Evolutionary conservation across 2,888 invertebrate genomes (phyloP).

Genomic region (Aphidius colemani): DNA sequence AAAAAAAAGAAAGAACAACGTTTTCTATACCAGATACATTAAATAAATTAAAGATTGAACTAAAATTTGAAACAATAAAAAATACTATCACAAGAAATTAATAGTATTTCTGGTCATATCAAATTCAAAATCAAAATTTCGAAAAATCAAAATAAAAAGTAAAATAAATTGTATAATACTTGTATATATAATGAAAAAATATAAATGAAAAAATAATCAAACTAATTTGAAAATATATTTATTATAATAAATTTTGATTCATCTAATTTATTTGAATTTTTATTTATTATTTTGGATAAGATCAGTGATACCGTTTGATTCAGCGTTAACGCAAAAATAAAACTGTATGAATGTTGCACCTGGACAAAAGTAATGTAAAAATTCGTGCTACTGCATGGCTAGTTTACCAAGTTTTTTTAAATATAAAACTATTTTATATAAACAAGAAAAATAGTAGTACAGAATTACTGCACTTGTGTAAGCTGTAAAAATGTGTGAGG

Average conservation of each 20-base stretch:
- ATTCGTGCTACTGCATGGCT: conserved; percentile 36
- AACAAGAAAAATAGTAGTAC: too few relatives aligned
- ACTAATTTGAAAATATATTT: too few relatives aligned
- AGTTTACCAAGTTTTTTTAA: conserved; percentile 57
- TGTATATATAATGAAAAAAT: background rate
- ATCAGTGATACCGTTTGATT: conserved; percentile 17
- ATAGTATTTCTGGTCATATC: background rate
- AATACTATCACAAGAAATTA: too few relatives aligned
- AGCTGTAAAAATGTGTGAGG: too few relatives aligned
- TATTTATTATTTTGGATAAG: conserved; percentile 8
- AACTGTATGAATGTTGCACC: conserved; percentile 12
- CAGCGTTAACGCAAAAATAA: conserved; percentile 1
- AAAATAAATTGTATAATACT: background rate
- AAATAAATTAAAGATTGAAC: background rate
- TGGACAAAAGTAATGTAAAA: conserved; percentile 5
- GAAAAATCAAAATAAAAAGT: conserved; percentile 1
- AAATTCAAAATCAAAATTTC: background rate
- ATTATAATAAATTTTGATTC: too few relatives aligned
- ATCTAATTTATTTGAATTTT: background rate
- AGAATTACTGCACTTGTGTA: too few relatives aligned
- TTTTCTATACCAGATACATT: conserved; percentile 39
- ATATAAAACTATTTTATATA: conserved; percentile 36
- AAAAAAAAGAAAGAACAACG: conserved; percentile 35
- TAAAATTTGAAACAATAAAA: conserved; percentile 3
- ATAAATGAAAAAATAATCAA: too few relatives aligned